These are phyloP conservation scores for Nymphicus hollandicus DNA, from an alignment of 2,113 vertebrate species.

Conservation along the genomic window DNA sequence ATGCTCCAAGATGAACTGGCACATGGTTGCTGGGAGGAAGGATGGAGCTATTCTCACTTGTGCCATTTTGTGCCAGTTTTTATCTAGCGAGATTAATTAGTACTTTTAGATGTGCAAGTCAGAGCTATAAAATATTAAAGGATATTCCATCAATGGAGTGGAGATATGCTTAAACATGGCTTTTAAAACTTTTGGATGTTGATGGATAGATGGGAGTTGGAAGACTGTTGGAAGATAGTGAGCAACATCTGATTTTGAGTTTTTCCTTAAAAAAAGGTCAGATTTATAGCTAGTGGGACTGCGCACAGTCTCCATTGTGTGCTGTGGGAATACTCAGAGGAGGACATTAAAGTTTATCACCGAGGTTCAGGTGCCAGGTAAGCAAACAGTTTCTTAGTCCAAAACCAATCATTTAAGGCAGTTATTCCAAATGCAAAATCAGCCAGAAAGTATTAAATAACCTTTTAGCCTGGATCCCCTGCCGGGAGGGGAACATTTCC, in stretches of 20 bases:
- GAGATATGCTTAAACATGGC: constrained; percentile 20
- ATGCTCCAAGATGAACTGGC: constrained; percentile 63
- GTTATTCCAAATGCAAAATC: constrained; percentile 29
- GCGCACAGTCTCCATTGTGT: not conserved
- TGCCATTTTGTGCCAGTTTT: constrained; percentile 65
- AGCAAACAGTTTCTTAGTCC: constrained; percentile 50
- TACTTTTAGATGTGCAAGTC: constrained; percentile 63
- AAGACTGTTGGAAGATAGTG: not conserved
- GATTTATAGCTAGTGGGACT: constrained; percentile 2
- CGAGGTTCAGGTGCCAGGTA: constrained; percentile 54
- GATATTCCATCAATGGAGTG: constrained; percentile 10
- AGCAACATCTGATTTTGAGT: constrained; percentile 14
- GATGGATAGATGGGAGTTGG: not conserved
- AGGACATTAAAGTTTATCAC: constrained; percentile 52
- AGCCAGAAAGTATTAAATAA: constrained; percentile 49
- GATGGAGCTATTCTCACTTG: constrained; percentile 59
- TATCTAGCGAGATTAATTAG: constrained; percentile 74
- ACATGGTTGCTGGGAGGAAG: constrained; percentile 34
- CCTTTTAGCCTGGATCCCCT: constrained; percentile 5
- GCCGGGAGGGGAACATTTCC: not conserved
- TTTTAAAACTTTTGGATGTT: constrained; percentile 13
- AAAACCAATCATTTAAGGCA: constrained; percentile 39
- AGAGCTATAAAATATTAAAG: constrained; percentile 67
- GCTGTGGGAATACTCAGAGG: not conserved
- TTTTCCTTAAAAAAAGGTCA: not conserved